Conservation (phyloP, 1,140 invertebrate species). For the Rhyacophila brunnea region DNA sequence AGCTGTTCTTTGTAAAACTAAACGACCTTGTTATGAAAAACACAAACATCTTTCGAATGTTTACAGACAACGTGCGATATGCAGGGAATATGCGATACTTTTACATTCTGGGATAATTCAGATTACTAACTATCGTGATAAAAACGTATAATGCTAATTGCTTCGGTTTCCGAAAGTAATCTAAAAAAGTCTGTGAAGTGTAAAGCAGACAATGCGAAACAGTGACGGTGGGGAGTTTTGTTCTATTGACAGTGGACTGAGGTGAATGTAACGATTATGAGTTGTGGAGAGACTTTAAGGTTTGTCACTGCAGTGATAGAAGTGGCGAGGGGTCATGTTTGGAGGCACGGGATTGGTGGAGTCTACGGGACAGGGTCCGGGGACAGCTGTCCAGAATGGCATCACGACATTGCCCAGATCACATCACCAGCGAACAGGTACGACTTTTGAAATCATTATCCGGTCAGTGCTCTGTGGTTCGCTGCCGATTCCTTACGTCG, state of each 20-base stretch:
- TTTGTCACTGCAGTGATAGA: constrained; percentile 11
- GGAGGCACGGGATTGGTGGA: constrained; percentile 20
- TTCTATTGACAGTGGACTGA: constrained; percentile 20
- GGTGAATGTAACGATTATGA: constrained; percentile 26
- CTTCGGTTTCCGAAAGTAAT: too few relatives aligned
- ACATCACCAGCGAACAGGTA: constrained; percentile 54
- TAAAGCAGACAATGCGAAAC: too few relatives aligned
- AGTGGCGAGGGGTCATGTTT: constrained; percentile 7
- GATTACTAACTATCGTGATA: too few relatives aligned
- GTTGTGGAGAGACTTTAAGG: constrained; percentile 5
- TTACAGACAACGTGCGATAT: constrained; percentile 11
- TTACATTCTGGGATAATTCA: too few relatives aligned
- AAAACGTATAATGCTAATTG: too few relatives aligned
- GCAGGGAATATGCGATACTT: too few relatives aligned
- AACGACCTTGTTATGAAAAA: constrained; percentile 29
- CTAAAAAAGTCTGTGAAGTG: too few relatives aligned
- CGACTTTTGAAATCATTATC: neutral
- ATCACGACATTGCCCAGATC: constrained; percentile 51
- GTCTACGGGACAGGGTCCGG: constrained; percentile 1
- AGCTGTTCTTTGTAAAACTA: constrained; percentile 25
- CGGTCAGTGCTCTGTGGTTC: too few relatives aligned
- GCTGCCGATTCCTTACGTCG: too few relatives aligned
- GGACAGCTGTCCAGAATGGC: constrained; percentile 30
- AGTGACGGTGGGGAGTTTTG: neutral
- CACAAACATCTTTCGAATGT: constrained; percentile 27